phyloP scores from a whole-genome alignment of 2,888 invertebrate genomes.

The Tineola bisselliella region DNA sequence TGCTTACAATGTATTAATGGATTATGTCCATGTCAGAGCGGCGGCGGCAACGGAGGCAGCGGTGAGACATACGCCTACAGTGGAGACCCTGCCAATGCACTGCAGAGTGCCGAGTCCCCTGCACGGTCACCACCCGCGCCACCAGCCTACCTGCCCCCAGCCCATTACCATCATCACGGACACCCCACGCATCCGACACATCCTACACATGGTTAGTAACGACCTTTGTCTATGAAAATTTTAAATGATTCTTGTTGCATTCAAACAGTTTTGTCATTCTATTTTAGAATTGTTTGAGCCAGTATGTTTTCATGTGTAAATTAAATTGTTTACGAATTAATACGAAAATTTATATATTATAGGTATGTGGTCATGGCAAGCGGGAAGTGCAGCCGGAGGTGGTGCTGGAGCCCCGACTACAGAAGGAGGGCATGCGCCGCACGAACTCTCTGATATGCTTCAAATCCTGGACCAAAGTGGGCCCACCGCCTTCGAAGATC shows the following conservation, averaged over 20 bases:
- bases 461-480: conserved; percentile 91
- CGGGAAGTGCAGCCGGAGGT: conserved; percentile 48
- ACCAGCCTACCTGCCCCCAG: conserved; percentile 49
- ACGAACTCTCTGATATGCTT: conserved; percentile 90
- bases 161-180: conserved; percentile 44
- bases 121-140: conserved; percentile 78
- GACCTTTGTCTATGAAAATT: conserved; percentile 8
- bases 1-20: neutral
- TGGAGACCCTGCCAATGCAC: conserved; percentile 38
- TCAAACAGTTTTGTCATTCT: no score
- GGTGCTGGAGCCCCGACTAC: conserved; percentile 28
- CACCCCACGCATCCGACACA: conserved; percentile 27
- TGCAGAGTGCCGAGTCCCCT: conserved; percentile 25
- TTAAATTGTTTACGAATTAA: no score
- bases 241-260: no score
- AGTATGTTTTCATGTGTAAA: no score
- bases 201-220: conserved; percentile 19
- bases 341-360: conserved; percentile 18
- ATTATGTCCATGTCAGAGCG: conserved; percentile 19
- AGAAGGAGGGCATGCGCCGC: conserved; percentile 64
- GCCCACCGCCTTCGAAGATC: conserved; percentile 85
- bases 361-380: conserved; percentile 86
- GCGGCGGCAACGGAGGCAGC: conserved; percentile 32
- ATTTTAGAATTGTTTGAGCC: no score
- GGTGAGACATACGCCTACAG: conserved; percentile 50